Evolutionary conservation across 2,888 invertebrate genomes (phyloP).

Genomic region (Listrodromus nycthemerus): DNA sequence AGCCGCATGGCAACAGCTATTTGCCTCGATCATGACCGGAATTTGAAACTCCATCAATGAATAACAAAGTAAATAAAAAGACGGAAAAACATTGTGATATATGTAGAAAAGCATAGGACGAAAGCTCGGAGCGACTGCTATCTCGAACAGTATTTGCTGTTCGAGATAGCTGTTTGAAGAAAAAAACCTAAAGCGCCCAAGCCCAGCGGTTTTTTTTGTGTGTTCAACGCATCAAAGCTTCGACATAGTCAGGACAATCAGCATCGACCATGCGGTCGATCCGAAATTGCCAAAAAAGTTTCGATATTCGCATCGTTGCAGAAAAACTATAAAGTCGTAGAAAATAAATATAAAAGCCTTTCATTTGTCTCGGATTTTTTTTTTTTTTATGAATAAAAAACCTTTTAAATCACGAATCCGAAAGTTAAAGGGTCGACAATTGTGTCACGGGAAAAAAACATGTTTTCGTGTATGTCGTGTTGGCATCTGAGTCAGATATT

Average conservation of each 20-base stretch:
- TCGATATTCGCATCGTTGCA: not conserved
- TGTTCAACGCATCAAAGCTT: constrained; percentile 50
- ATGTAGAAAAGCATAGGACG: not conserved
- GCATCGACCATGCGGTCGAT: too few relatives aligned
- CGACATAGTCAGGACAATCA: constrained; percentile 33
- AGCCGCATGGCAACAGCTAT: constrained; percentile 6
- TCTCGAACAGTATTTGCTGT: not conserved
- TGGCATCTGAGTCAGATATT: not conserved
- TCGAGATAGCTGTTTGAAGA: constrained; percentile 7
- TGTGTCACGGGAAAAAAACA: not conserved
- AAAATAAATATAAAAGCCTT: not conserved
- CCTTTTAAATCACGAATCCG: not conserved
- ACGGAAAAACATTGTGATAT: not conserved
- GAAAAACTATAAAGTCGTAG: not conserved
- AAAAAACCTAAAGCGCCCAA: constrained; percentile 12
- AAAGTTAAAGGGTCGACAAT: not conserved
- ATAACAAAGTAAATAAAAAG: not conserved
- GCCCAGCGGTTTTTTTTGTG: constrained; percentile 22
- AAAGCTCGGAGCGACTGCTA: not conserved
- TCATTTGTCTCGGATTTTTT: too few relatives aligned
- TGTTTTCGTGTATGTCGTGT: not conserved
- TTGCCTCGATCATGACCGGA: not conserved
- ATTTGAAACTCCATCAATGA: not conserved
- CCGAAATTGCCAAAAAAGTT: not conserved
- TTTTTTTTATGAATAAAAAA: too few relatives aligned